These are phyloP conservation scores for Ranitomeya imitator DNA, from an alignment of 2,113 vertebrate genomes.

Conservation along the genomic window DNA sequence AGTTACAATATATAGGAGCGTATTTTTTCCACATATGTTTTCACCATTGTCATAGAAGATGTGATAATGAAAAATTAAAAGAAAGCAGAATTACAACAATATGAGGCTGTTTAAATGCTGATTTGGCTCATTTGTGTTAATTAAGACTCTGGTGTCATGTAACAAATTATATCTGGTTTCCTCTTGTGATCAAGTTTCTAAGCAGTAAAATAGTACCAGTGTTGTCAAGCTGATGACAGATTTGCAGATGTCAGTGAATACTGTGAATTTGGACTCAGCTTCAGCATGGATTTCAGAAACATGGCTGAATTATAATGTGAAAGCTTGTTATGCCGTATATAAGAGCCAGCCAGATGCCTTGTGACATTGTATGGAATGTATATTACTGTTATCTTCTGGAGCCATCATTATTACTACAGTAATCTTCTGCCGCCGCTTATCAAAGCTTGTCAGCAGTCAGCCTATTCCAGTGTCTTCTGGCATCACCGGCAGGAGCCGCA, in stretches of 20 bases:
- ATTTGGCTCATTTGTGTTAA: not conserved
- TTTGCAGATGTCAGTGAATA: not conserved
- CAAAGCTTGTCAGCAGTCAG: constrained; percentile 40
- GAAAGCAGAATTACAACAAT: too few relatives aligned
- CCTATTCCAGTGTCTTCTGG: constrained; percentile 43
- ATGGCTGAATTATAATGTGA: not conserved
- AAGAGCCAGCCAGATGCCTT: not conserved
- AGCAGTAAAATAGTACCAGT: too few relatives aligned
- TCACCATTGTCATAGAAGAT: not conserved
- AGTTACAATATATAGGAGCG: too few relatives aligned
- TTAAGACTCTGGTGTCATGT: not conserved
- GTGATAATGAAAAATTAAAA: not conserved
- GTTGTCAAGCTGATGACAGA: too few relatives aligned
- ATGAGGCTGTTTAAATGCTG: not conserved
- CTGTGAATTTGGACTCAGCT: not conserved
- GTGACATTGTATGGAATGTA: constrained; percentile 1
- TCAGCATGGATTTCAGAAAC: not conserved
- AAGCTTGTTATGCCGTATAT: not conserved
- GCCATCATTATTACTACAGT: constrained; percentile 44
- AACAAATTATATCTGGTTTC: not conserved
- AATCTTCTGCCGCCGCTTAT: constrained; percentile 51
- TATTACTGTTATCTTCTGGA: constrained; percentile 31
- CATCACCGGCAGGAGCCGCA: constrained; percentile 48
- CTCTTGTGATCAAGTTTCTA: too few relatives aligned
- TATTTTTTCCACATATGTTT: not conserved